Evolutionary conservation across 2,888 invertebrate species (phyloP), one percentile per base, ranked within the genome.

Genomic region (Cantharis lateralis): DNA sequence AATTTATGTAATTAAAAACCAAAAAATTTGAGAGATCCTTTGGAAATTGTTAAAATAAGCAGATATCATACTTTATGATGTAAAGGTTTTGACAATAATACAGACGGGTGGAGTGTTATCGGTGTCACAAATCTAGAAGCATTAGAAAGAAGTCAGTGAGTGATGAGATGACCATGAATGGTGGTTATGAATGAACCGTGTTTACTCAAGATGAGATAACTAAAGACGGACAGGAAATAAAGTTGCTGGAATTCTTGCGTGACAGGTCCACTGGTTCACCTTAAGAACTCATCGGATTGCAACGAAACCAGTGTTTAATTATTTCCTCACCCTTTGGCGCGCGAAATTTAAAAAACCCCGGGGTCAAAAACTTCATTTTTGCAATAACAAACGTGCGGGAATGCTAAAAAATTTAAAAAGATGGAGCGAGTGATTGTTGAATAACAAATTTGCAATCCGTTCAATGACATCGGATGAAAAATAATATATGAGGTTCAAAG

Each of bases 371-470:
- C 48, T 68, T 68, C 0, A 68, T 15, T 68, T 68, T 68, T 68
- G 28, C 68, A 68, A 48, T 63, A 72, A 48, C 48, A 48, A 75
- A 79, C 79, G 79, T 77, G 79, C 63, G 72, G 73, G 79, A 79
- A 78, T 76, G 79, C n/a, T 70, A 76, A 78, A 78, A 72, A 78
- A 70, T 70, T 18, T 68, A 79, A 81, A 82, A 81, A 84, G 84
- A 85, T 84, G 84, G 83, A 84, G 82, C 83, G 81, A 83, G 81
- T 81, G 77, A 81, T 82, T 82, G 80, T 75, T 75, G 84, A 86
- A 86, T 86, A 85, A 83, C 82, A 84, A 86, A 85, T 85, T 84
- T 82, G 85, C 85, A 82, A 87, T 85, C 48, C 87, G 86, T 86
- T 86, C 86, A 86, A 86, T 84, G 86, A 86, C 87, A 85, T 84